Evolutionary conservation across 2,888 invertebrate genomes (phyloP).

Genomic region (Rotaria macrura): DNA sequence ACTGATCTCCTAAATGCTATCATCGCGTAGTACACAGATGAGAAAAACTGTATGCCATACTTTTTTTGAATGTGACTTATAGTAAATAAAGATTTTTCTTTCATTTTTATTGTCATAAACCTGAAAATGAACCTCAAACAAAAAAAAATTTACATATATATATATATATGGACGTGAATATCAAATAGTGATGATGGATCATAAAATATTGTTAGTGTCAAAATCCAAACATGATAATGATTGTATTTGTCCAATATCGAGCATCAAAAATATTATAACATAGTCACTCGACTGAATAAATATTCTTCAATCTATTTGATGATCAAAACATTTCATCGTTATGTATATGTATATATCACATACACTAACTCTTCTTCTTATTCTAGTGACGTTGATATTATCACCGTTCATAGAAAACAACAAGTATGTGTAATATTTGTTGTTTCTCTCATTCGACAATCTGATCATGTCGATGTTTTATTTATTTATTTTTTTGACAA

Average conservation of each 20-base stretch:
- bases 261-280: not conserved
- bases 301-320: not conserved
- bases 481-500: not conserved
- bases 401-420: not conserved
- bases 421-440: not conserved
- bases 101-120: not conserved
- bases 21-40: too few relatives aligned
- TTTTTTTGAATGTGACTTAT: not conserved
- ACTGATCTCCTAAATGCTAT: too few relatives aligned
- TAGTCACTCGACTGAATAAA: not conserved
- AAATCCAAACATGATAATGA: not conserved
- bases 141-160: not conserved
- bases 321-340: conserved; percentile 12
- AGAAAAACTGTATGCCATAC: too few relatives aligned
- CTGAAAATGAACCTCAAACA: not conserved
- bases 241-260: conserved; percentile 8
- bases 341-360: too few relatives aligned
- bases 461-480: not conserved
- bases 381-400: not conserved
- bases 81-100: not conserved
- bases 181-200: not conserved
- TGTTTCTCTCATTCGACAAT: not conserved
- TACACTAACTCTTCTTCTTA: not conserved
- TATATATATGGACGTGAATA: not conserved
- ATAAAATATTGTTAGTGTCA: not conserved